These are phyloP conservation scores for Gymnocheta viridis DNA, from an alignment of 2,888 invertebrate genomes.

Conservation along the genomic window DNA sequence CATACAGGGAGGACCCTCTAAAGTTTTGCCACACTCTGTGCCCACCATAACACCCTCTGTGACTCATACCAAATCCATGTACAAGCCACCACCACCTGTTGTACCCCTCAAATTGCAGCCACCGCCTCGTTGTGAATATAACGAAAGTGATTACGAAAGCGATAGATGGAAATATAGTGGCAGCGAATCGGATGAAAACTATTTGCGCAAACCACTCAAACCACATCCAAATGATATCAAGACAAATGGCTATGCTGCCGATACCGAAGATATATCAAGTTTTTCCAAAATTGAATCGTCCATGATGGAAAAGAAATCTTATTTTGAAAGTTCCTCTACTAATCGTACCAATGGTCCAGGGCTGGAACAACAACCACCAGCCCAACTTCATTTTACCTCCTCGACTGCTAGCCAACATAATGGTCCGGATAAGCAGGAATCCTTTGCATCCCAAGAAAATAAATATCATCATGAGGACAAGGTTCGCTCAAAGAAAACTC, in stretches of 20 bases:
- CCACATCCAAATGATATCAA: constrained; percentile 78
- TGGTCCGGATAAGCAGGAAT: constrained; percentile 70
- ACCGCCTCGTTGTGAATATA: constrained; percentile 83
- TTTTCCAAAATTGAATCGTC: constrained; percentile 78
- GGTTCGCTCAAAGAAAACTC: constrained; percentile 75
- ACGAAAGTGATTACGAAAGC: constrained; percentile 87
- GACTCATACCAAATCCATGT: constrained; percentile 74
- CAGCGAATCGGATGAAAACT: constrained; percentile 86
- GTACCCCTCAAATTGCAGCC: constrained; percentile 84
- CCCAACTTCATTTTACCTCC: constrained; percentile 72
- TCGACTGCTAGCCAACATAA: constrained; percentile 70
- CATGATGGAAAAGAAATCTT: constrained; percentile 77
- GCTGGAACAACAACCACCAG: constrained; percentile 73
- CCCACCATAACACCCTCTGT: constrained; percentile 83
- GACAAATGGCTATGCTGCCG: constrained; percentile 87
- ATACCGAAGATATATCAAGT: constrained; percentile 86
- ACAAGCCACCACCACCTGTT: constrained; percentile 83
- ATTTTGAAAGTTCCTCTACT: constrained; percentile 73
- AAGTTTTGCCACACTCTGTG: constrained; percentile 83
- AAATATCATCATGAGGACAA: constrained; percentile 78
- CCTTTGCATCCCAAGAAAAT: constrained; percentile 67
- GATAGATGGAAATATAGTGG: constrained; percentile 87
- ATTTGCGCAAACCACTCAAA: constrained; percentile 84
- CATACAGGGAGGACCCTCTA: constrained; percentile 82
- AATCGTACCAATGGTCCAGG: constrained; percentile 50